Evolutionary conservation across 2,888 invertebrate genomes (phyloP).

Genomic region (Plagodis dolabraria): DNA sequence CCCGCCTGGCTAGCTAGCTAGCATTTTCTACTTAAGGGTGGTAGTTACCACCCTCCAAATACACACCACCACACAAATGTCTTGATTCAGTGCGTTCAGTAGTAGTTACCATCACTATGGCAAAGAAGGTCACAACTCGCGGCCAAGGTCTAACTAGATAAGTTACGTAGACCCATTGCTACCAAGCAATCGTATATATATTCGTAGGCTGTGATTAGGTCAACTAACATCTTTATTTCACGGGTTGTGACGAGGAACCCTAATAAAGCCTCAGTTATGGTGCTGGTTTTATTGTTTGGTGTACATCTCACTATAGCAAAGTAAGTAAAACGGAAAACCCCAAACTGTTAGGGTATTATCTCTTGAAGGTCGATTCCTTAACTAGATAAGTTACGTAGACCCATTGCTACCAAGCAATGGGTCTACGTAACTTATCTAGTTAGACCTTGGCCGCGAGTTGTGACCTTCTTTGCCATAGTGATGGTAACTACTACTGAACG

Average conservation of each 20-base stretch:
- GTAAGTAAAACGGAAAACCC: background rate
- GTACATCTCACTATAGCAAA: too few species aligned
- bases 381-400: conserved; percentile 7
- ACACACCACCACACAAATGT: background rate
- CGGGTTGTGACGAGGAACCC: too few species aligned
- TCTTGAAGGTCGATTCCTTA: conserved; percentile 6
- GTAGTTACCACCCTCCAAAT: too few species aligned
- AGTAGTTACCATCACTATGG: conserved; percentile 1
- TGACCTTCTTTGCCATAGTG: conserved; percentile 6
- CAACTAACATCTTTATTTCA: background rate
- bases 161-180: conserved; percentile 3
- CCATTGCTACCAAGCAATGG: background rate
- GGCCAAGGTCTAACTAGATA: conserved; percentile 9
- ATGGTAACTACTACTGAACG: background rate
- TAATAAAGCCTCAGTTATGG: background rate
- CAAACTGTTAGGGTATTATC: conserved; percentile 7
- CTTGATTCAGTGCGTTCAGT: too few species aligned
- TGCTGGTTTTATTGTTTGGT: background rate
- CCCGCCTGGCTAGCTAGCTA: too few species aligned
- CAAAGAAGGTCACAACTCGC: conserved; percentile 7
- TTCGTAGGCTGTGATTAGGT: background rate
- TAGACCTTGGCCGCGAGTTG: conserved; percentile 9
- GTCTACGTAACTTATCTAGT: conserved; percentile 6
- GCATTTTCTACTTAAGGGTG: too few species aligned
- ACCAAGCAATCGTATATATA: background rate